Base-by-base conservation (phyloP, 2,113 vertebrate genomes). In the Melanostigma gelatinosum region DNA sequence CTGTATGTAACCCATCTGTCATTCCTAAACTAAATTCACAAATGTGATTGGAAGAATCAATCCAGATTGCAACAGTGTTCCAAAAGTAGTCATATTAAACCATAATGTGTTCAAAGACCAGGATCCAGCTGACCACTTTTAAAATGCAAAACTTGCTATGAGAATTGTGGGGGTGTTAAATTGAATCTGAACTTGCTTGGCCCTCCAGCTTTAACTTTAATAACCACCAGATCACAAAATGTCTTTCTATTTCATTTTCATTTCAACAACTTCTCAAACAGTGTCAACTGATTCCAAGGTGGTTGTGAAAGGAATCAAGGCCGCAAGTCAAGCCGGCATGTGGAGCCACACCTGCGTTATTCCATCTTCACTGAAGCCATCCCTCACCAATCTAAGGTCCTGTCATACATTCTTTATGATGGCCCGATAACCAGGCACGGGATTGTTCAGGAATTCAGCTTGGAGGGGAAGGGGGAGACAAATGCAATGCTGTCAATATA, bases 361-460 rank as follows among this genome's bases (percentile, higher is more conserved):
- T 89, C 88, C 84, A 80, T 88, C 82, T 85, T 74, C 81, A 36
- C 67, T 54, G 24, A 84, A 88, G 88, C 88, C 84, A 89, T 89
- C 68, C 77, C 79, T 89, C 89, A 86, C 69, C 3, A 57, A 86
- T 85, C 87, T 83, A 38, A 76, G 86, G 83, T 88, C 80, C 84
- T 88, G 91, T 92, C 94, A 92, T 87, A 90, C 89, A 89, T 93
- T 91, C 88, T 93, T 94, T 91, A 94, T 88, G 90, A 91, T 71
- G 82, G 84, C 48, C 79, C 16, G 29, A 87, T 86, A 86, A 90
- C 77, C 79, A 50, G 54, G 54, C 83, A 48, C 15, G 1, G 79
- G 85, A 88, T 87, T 90, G 91, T 87, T 71, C 75, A 61, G 85
- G 82, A 90, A 89, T 88, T 83, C 79, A 80, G 86, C 89, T 84